Base-by-base conservation (phyloP, 1,140 invertebrate genomes). In the Rhopalosiphum maidis region DNA sequence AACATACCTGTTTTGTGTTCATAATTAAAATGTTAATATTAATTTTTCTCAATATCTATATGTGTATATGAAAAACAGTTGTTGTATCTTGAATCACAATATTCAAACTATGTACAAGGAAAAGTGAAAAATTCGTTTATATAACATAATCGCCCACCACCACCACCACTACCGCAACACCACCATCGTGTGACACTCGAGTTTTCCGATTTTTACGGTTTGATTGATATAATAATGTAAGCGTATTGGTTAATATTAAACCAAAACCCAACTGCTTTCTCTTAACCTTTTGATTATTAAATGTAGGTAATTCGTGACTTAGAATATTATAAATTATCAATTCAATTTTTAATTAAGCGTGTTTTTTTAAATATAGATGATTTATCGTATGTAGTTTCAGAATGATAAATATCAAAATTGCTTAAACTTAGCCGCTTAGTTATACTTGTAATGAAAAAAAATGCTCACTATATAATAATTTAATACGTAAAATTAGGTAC, bases 1-100 rank as follows among this genome's bases (percentile, higher is more conserved):
- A 48, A n/a, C 87, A 60, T 90, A 90, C 89, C 89, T 90, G 89
- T 90, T 90, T 90, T 22, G 89, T 21, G 54, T 90, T 90, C 89
- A 90, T 90, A n/a, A 41, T 68, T 60, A 18, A 41, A 22, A 41
- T n/a, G 11, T 43, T 25, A 68, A 11, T 30, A 5, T 6, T 21
- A 25, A 25, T 55, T 1, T 54, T 77, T 55, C 48, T 55, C 9
- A 43, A 41, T 85, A 23, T 83, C 2, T 83, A 37, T 83, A 37
- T 30, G 48, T 23, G 22, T 37, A 23, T 3, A 2, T 25, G 43
- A 87, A 88, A 51, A n/a, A 4, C 18, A 25, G 48, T 51, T 37
- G n/a, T 37, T 55, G 51, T 54, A 11, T 89, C 48, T 55, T 23
- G 48, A 37, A 35, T 55, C 35, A 68, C 88, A 30, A 68, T 68